phyloP scores from a whole-genome alignment of 2,113 vertebrate genomes.

The Apeltes quadracus region DNA sequence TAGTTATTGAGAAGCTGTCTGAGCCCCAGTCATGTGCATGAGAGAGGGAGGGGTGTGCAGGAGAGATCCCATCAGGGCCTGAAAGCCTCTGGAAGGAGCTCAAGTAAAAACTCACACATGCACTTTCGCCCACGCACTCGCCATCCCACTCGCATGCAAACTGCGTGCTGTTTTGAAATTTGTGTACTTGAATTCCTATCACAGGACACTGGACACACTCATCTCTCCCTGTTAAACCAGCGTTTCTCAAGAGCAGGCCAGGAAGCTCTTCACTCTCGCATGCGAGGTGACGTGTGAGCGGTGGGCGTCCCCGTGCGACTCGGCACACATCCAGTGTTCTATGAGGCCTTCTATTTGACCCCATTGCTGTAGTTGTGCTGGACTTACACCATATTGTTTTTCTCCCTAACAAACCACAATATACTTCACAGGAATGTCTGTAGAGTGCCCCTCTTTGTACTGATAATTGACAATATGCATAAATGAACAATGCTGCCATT shows the following conservation, averaged over 20 bases:
- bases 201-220: conserved; percentile 41
- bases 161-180: conserved; percentile 40
- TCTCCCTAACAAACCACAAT: conserved; percentile 39
- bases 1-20: conserved; percentile 57
- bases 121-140: conserved; percentile 17
- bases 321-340: conserved; percentile 44
- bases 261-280: conserved; percentile 48
- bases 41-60: conserved; percentile 49
- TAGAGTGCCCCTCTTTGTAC: conserved; percentile 21
- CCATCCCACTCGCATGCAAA: conserved; percentile 25
- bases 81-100: conserved; percentile 52
- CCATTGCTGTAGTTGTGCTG: conserved; percentile 36
- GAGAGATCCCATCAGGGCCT: conserved; percentile 50
- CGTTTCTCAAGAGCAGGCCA: conserved; percentile 48
- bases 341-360: conserved; percentile 39
- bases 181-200: conserved; percentile 40
- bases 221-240: conserved; percentile 22
- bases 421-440: conserved; percentile 44
- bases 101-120: conserved; percentile 46
- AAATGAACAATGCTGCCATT: conserved; percentile 18
- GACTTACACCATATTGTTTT: conserved; percentile 36
- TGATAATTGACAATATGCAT: background rate
- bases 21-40: conserved; percentile 54
- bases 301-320: conserved; percentile 27
- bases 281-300: conserved; percentile 56